phyloP scores from a whole-genome alignment of 2,888 invertebrate species.

The Melitaea athalia region DNA sequence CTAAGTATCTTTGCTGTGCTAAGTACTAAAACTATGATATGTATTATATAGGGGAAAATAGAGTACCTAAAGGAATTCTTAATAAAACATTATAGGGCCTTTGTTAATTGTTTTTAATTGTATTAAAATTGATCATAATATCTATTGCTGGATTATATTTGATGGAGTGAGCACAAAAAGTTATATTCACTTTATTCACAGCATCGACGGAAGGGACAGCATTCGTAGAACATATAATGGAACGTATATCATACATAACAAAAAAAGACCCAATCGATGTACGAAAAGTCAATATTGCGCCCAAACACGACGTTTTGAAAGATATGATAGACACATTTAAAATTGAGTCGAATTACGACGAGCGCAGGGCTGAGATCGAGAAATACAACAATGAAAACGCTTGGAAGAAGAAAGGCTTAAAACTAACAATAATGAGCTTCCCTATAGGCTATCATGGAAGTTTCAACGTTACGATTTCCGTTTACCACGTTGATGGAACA shows the following conservation, averaged over 20 bases:
- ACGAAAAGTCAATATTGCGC: slow-evolving; percentile 76
- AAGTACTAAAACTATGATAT: too few relatives aligned
- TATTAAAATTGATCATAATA: too few relatives aligned
- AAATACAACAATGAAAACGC: slow-evolving; percentile 85
- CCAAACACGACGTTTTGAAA: slow-evolving; percentile 55
- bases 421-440: slow-evolving; percentile 85
- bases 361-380: slow-evolving; percentile 73
- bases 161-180: too few relatives aligned
- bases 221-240: slow-evolving; percentile 85
- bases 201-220: slow-evolving; percentile 82
- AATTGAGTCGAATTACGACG: slow-evolving; percentile 79
- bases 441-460: slow-evolving; percentile 78
- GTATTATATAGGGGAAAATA: too few relatives aligned
- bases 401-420: slow-evolving; percentile 88
- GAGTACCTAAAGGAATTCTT: too few relatives aligned
- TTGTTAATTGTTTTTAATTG: too few relatives aligned
- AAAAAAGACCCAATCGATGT: slow-evolving; percentile 84
- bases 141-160: too few relatives aligned
- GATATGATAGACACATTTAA: slow-evolving; percentile 83
- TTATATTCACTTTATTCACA: slow-evolving; percentile 40
- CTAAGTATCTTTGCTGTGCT: too few relatives aligned
- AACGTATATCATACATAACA: slow-evolving; percentile 81
- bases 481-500: slow-evolving; percentile 86
- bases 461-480: slow-evolving; percentile 82
- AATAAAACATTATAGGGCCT: too few relatives aligned